Conservation (phyloP, 2,888 invertebrate species). For the Adelognathus sp. region DNA sequence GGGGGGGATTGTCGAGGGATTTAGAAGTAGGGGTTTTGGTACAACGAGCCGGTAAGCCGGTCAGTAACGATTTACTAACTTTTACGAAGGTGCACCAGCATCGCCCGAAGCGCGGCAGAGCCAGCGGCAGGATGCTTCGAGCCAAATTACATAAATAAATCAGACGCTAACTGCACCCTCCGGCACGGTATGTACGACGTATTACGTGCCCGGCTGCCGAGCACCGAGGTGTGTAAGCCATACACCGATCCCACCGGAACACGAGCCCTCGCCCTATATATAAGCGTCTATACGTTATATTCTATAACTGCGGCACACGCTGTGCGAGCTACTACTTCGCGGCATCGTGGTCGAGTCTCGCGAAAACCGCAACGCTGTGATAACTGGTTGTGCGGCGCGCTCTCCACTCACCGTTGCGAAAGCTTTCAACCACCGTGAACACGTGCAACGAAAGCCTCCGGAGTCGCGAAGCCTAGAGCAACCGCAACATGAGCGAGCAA, state of each 20-base stretch:
- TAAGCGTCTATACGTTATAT: neutral
- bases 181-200: slow-evolving; percentile 46
- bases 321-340: slow-evolving; percentile 30
- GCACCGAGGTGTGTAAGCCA: neutral
- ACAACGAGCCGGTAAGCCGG: slow-evolving; percentile 46
- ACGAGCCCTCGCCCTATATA: neutral
- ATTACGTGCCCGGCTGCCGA: slow-evolving; percentile 35
- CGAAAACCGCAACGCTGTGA: slow-evolving; percentile 55
- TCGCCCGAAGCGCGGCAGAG: no score
- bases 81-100: slow-evolving; percentile 59
- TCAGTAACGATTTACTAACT: slow-evolving; percentile 66
- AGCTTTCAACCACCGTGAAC: neutral
- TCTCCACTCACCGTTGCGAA: neutral
- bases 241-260: slow-evolving; percentile 26
- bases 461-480: neutral
- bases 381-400: slow-evolving; percentile 52
- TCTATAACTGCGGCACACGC: slow-evolving; percentile 19
- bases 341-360: slow-evolving; percentile 46
- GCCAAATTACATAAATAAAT: slow-evolving; percentile 73
- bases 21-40: slow-evolving; percentile 1
- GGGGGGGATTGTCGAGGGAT: slow-evolving; percentile 10
- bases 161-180: slow-evolving; percentile 65
- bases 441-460: slow-evolving; percentile 29
- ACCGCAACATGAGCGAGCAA: neutral
- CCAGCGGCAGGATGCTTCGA: slow-evolving; percentile 33